Percentiles rank a stretch among this genome's conserved stretches.
Evolutionary conservation across 2,797 vertebrate genomes (phyloP).

Genomic region (Sebastiscus tertius): DNA sequence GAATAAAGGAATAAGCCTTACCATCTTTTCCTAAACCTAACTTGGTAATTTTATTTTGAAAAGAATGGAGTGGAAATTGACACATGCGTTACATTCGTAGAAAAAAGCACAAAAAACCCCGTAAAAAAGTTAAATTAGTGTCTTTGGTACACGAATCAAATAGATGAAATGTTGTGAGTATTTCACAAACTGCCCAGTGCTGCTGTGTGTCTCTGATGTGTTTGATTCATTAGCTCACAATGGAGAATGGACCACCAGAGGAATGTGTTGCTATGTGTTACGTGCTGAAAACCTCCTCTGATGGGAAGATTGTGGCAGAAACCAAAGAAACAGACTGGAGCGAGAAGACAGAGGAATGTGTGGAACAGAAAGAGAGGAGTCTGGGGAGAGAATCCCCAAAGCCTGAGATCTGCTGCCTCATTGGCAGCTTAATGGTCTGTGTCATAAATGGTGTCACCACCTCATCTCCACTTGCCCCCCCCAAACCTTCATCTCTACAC

Average conservation of each 20-base stretch:
- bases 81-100: too few species aligned
- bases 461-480: slow-evolving; percentile 28
- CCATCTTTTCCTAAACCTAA: too few species aligned
- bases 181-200: too few species aligned
- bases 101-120: too few species aligned
- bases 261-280: slow-evolving; percentile 14
- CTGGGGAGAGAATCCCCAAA: slow-evolving; percentile 60
- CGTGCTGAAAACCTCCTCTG: slow-evolving; percentile 4
- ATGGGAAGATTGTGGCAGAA: slow-evolving; percentile 8
- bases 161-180: too few species aligned
- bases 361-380: slow-evolving; percentile 26
- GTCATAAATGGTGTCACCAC: slow-evolving; percentile 67
- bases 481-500: slow-evolving; percentile 33
- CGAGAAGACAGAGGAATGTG: slow-evolving; percentile 14
- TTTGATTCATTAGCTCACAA: slow-evolving; percentile 26
- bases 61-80: too few species aligned
- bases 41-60: too few species aligned
- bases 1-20: too few species aligned
- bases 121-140: too few species aligned
- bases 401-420: slow-evolving; percentile 63
- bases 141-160: too few species aligned
- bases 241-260: not conserved
- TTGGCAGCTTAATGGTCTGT: slow-evolving; percentile 72
- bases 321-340: slow-evolving; percentile 10
- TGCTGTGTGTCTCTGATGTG: not conserved